Conservation (phyloP, 2,797 vertebrate species). For the Betta splendens region DNA sequence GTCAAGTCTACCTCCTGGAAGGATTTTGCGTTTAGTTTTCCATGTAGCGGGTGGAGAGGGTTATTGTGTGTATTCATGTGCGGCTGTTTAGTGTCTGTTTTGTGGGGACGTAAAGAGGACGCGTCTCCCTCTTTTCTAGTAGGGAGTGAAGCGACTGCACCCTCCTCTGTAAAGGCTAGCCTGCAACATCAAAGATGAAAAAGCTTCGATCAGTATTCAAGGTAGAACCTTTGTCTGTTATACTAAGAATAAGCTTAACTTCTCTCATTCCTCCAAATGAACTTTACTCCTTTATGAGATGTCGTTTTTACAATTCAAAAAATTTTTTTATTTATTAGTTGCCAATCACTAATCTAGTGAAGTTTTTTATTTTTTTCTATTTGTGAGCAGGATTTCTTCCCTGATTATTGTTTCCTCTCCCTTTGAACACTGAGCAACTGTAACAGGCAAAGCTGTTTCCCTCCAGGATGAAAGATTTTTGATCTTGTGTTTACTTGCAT, state of each 20-base stretch:
- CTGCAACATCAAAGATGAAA: conserved; percentile 99
- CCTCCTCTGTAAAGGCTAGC: conserved; percentile 99
- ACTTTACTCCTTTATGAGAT: conserved; percentile 66
- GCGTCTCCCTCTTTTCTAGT: conserved; percentile 89
- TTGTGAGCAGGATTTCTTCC: too few species aligned
- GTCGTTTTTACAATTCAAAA: too few species aligned
- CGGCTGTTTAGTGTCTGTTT: conserved; percentile 69
- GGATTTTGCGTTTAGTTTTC: conserved; percentile 68
- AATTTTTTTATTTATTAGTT: too few species aligned
- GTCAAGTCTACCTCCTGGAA: conserved; percentile 66
- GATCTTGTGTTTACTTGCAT: too few species aligned
- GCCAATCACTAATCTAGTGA: too few species aligned
- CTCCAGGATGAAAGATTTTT: too few species aligned
- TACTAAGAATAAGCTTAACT: conserved; percentile 82
- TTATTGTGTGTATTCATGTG: conserved; percentile 58
- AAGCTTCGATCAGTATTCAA: conserved; percentile 87
- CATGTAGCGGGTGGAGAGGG: conserved; percentile 54
- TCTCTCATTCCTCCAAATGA: conserved; percentile 79
- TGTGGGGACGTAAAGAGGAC: conserved; percentile 80
- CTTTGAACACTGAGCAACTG: too few species aligned
- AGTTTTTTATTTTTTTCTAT: too few species aligned
- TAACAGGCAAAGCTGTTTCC: too few species aligned
- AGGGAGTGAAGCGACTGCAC: conserved; percentile 95
- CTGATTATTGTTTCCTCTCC: too few species aligned
- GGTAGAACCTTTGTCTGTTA: conserved; percentile 45